These are phyloP conservation scores for Mormyrops boulengeri DNA, from an alignment of 2,797 vertebrate species.

Conservation along the genomic window DNA sequence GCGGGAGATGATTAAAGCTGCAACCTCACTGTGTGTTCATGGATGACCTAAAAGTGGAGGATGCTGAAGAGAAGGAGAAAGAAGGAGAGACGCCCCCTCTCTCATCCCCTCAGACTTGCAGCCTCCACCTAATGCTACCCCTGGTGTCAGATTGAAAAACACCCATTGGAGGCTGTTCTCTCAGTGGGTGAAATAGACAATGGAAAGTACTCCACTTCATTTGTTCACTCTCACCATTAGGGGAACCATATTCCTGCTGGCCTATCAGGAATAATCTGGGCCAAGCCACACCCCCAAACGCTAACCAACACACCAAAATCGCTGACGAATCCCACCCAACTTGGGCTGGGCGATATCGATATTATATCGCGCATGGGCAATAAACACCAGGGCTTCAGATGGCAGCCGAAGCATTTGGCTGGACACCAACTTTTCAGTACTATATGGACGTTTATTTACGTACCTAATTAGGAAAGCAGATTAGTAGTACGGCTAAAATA, in stretches of 20 bases:
- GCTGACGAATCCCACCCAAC: not conserved
- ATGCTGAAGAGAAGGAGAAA: slow-evolving; percentile 27
- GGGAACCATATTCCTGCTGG: slow-evolving; percentile 2
- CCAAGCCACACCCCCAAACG: not conserved
- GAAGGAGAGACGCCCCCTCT: slow-evolving; percentile 32
- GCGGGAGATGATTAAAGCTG: not conserved
- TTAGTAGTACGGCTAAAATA: not conserved
- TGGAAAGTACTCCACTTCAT: slow-evolving; percentile 32
- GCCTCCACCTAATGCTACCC: slow-evolving; percentile 47
- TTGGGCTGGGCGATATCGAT: not conserved
- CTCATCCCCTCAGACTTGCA: slow-evolving; percentile 42
- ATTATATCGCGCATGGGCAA: not conserved
- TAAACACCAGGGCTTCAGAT: not conserved
- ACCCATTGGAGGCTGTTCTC: slow-evolving; percentile 32
- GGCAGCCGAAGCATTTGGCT: not conserved
- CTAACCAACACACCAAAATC: not conserved
- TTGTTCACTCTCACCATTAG: slow-evolving; percentile 22
- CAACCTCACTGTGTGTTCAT: not conserved
- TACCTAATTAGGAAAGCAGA: not conserved
- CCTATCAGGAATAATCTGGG: slow-evolving; percentile 19
- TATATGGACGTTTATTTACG: not conserved
- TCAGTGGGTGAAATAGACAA: slow-evolving; percentile 40
- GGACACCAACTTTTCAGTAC: too few species aligned
- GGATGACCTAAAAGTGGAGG: not conserved
- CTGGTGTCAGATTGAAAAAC: slow-evolving; percentile 48